phyloP scores from a whole-genome alignment of 2,888 invertebrate species.

The Phaonia tiefii region DNA sequence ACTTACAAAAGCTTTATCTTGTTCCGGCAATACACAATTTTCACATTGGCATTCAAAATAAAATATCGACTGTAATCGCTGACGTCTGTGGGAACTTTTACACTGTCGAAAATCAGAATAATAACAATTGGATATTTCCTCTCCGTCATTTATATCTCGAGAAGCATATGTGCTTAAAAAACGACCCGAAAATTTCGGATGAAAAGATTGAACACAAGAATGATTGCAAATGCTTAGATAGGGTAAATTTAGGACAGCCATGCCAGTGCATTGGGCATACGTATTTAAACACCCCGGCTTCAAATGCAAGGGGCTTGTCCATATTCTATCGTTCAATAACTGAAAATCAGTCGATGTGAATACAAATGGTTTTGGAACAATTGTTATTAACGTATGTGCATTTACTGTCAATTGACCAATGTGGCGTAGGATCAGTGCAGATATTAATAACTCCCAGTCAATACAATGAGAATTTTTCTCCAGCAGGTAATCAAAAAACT shows the following conservation, averaged over 20 bases:
- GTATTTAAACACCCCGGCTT: slow-evolving; percentile 72
- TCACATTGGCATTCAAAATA: slow-evolving; percentile 89
- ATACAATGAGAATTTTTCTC: slow-evolving; percentile 71
- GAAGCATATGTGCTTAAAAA: slow-evolving; percentile 87
- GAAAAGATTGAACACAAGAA: slow-evolving; percentile 92
- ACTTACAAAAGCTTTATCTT: slow-evolving; percentile 54
- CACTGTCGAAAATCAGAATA: slow-evolving; percentile 88
- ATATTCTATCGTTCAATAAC: slow-evolving; percentile 70
- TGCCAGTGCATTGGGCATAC: slow-evolving; percentile 78
- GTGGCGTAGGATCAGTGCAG: slow-evolving; percentile 87
- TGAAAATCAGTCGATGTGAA: slow-evolving; percentile 60
- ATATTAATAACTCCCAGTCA: slow-evolving; percentile 80
- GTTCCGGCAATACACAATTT: slow-evolving; percentile 82
- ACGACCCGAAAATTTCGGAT: slow-evolving; percentile 87
- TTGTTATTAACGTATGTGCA: slow-evolving; percentile 84
- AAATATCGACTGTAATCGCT: slow-evolving; percentile 86
- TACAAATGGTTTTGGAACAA: slow-evolving; percentile 58
- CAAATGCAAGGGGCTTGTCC: slow-evolving; percentile 72
- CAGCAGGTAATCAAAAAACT: slow-evolving; percentile 83
- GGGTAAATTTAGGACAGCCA: slow-evolving; percentile 92
- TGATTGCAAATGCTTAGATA: slow-evolving; percentile 96
- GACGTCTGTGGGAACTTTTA: slow-evolving; percentile 83
- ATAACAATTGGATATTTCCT: slow-evolving; percentile 93
- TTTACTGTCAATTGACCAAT: slow-evolving; percentile 90
- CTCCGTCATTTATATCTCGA: slow-evolving; percentile 84